Evolutionary conservation across 2,888 invertebrate genomes (phyloP).

Genomic region (Chymomyza fuscimana): DNA sequence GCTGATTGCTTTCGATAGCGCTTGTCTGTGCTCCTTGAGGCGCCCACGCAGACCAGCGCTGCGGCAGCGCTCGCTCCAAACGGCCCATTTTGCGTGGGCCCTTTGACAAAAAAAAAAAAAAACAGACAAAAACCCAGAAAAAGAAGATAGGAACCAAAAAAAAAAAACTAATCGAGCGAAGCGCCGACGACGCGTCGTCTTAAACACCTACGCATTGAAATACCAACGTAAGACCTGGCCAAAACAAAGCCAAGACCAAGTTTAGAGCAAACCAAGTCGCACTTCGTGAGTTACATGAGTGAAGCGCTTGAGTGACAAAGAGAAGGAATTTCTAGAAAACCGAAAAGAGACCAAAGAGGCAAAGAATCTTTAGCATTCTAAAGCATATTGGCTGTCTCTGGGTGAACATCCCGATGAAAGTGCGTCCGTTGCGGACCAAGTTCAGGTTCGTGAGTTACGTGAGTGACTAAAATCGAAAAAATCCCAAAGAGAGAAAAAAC

Average conservation of each 20-base stretch:
- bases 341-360: no score
- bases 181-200: not conserved
- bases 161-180: not conserved
- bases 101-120: not conserved
- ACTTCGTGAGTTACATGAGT: not conserved
- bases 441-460: no score
- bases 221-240: not conserved
- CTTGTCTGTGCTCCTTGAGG: not conserved
- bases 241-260: not conserved
- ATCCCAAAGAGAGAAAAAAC: no score
- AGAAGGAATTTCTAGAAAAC: not conserved
- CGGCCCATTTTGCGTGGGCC: not conserved
- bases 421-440: no score
- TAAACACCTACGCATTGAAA: not conserved
- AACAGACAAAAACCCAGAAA: not conserved
- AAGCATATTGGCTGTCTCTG: no score
- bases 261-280: not conserved
- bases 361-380: no score
- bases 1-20: not conserved
- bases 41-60: not conserved
- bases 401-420: no score
- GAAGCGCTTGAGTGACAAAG: not conserved
- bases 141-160: not conserved
- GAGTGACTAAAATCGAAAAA: no score
- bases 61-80: not conserved